Evolutionary conservation across 2,888 invertebrate genomes (phyloP).

Genomic region (Phengaris alcon): DNA sequence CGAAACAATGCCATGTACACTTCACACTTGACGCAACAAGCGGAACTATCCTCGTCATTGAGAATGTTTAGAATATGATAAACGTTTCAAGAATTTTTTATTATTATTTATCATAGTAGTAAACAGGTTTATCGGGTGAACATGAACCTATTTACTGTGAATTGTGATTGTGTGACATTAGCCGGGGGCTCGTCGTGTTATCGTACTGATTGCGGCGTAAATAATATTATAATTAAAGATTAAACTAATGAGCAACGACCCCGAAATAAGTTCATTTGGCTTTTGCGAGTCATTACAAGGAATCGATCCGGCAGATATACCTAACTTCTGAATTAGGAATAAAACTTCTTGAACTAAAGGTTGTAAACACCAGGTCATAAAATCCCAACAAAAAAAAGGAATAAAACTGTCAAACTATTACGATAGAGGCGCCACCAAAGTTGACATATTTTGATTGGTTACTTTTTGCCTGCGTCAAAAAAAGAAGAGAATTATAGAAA

Average conservation of each 20-base stretch:
- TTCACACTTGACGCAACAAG: not conserved
- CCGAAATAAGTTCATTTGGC: not conserved
- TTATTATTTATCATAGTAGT: slow-evolving; percentile 30
- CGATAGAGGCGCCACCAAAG: too few relatives aligned
- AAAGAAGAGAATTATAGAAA: too few relatives aligned
- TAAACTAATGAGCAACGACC: not conserved
- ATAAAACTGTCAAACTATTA: too few relatives aligned
- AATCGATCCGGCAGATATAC: too few relatives aligned
- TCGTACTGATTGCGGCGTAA: slow-evolving; percentile 16
- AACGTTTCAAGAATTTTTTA: slow-evolving; percentile 13
- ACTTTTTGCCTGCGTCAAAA: too few relatives aligned
- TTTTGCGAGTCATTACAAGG: not conserved
- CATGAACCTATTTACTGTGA: slow-evolving; percentile 37
- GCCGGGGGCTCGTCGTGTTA: slow-evolving; percentile 40
- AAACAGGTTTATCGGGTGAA: slow-evolving; percentile 41
- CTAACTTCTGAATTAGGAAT: too few relatives aligned
- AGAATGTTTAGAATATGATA: slow-evolving; percentile 12
- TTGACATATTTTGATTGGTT: too few relatives aligned
- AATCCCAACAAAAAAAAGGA: too few relatives aligned
- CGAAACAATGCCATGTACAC: too few relatives aligned
- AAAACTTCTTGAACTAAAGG: too few relatives aligned
- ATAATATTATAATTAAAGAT: not conserved
- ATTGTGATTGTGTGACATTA: slow-evolving; percentile 32
- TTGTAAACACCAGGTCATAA: too few relatives aligned
- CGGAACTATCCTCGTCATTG: not conserved